Percentiles rank a stretch among this genome's conserved stretches.
These are phyloP conservation scores for Cettia cetti DNA, from an alignment of 2,113 vertebrate genomes.

Conservation along the genomic window DNA sequence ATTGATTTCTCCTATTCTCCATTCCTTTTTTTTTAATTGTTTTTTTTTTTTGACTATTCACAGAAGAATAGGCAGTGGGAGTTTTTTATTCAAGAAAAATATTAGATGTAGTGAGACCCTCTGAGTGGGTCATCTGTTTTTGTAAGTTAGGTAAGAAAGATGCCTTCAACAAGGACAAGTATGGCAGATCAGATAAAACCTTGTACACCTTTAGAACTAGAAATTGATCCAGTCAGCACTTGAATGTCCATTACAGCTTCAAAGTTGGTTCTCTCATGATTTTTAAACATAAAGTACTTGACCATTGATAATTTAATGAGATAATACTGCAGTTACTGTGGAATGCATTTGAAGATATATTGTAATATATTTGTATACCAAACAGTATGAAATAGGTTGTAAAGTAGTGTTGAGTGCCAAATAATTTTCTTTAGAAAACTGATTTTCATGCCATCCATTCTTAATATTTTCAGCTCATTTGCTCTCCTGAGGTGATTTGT, in stretches of 20 bases:
- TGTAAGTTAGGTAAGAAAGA: background rate
- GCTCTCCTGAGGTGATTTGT: background rate
- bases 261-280: background rate
- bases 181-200: background rate
- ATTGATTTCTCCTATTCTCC: background rate
- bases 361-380: background rate
- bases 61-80: background rate
- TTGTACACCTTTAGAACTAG: accelerated
- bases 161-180: background rate
- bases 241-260: background rate
- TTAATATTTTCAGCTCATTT: background rate
- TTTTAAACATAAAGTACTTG: background rate
- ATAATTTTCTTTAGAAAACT: background rate
- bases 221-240: background rate
- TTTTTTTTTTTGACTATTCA: background rate
- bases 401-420: background rate
- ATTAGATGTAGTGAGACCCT: background rate
- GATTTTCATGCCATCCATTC: background rate
- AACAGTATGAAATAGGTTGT: background rate
- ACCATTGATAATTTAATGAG: background rate
- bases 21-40: background rate
- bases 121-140: background rate
- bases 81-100: background rate
- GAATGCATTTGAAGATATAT: background rate
- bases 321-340: background rate